A percentile compares a stretch with the other conserved stretches of the same genome.
These are phyloP conservation scores for Drosophila testacea DNA, from an alignment of 2,888 invertebrate genomes.

Conservation along the genomic window DNA sequence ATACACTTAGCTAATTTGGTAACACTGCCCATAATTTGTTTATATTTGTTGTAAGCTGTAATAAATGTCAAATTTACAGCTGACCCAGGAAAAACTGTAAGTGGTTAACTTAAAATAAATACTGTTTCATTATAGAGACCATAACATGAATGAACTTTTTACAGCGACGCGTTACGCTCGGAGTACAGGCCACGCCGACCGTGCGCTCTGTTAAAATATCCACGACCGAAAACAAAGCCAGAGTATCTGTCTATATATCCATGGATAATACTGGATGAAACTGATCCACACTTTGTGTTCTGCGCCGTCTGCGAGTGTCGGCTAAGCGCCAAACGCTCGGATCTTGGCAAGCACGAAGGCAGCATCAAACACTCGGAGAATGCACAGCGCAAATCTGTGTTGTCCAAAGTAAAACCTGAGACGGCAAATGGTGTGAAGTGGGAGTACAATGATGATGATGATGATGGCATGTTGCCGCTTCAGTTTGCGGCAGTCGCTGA, in stretches of 20 bases:
- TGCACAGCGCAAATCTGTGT: conserved; percentile 64
- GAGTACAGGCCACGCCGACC: conserved; percentile 74
- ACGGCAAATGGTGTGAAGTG: conserved; percentile 55
- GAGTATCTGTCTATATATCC: conserved; percentile 73
- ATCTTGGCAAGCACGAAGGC: conserved; percentile 76
- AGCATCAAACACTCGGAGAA: conserved; percentile 78
- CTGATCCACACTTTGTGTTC: conserved; percentile 77
- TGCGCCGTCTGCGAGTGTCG: conserved; percentile 74
- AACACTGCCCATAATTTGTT: conserved; percentile 63
- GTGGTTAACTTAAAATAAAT: conserved; percentile 11
- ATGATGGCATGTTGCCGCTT: conserved; percentile 51
- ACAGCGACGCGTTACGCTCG: conserved; percentile 72
- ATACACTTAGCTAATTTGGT: neutral
- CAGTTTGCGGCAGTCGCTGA: conserved; percentile 30
- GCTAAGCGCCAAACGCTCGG: conserved; percentile 77
- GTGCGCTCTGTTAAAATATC: conserved; percentile 72
- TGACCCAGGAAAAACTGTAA: conserved; percentile 78
- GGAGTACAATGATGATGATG: conserved; percentile 73
- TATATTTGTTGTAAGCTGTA: conserved; percentile 60
- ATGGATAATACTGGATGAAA: conserved; percentile 75
- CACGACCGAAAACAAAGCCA: conserved; percentile 77
- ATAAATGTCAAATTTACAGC: conserved; percentile 72
- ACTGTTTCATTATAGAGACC: too few relatives aligned
- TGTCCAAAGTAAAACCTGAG: conserved; percentile 29
- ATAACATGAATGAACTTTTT: neutral